Evolutionary conservation across 2,113 vertebrate genomes (phyloP).

Genomic region (Corythaixoides concolor): DNA sequence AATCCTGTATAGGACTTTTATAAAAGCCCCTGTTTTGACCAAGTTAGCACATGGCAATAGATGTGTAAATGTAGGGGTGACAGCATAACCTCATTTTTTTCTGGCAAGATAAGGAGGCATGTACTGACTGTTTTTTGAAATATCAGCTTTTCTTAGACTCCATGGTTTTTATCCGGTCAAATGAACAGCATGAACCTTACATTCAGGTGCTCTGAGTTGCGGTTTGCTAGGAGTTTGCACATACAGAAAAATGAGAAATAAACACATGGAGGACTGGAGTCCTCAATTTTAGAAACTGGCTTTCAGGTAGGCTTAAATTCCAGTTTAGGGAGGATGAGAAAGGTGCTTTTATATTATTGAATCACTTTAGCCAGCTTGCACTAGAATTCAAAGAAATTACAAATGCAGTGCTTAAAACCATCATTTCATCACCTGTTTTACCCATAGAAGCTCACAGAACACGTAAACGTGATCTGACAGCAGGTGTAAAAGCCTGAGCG

Average conservation of each 20-base stretch:
- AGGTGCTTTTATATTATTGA: not conserved
- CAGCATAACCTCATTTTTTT: not conserved
- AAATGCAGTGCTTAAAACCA: not conserved
- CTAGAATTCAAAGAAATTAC: not conserved
- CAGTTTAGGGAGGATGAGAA: not conserved
- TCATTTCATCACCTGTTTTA: not conserved
- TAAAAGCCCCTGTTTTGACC: not conserved
- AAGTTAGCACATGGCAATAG: not conserved
- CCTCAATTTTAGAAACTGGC: not conserved
- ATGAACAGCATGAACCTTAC: not conserved
- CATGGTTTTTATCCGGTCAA: not conserved
- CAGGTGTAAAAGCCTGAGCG: not conserved
- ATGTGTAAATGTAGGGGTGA: not conserved
- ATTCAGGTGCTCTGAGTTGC: not conserved
- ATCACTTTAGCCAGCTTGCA: not conserved
- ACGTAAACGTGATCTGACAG: not conserved
- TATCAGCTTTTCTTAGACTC: not conserved
- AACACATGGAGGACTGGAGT: not conserved
- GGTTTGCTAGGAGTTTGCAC: not conserved
- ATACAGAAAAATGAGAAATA: not conserved
- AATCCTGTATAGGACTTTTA: not conserved
- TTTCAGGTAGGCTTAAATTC: not conserved
- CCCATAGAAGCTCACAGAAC: not conserved
- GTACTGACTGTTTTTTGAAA: not conserved
- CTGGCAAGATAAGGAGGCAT: not conserved